Percentiles rank a stretch among this genome's conserved stretches.
These are phyloP conservation scores for Oreochromis tanganicae DNA, from an alignment of 2,113 vertebrate genomes.

Conservation along the genomic window DNA sequence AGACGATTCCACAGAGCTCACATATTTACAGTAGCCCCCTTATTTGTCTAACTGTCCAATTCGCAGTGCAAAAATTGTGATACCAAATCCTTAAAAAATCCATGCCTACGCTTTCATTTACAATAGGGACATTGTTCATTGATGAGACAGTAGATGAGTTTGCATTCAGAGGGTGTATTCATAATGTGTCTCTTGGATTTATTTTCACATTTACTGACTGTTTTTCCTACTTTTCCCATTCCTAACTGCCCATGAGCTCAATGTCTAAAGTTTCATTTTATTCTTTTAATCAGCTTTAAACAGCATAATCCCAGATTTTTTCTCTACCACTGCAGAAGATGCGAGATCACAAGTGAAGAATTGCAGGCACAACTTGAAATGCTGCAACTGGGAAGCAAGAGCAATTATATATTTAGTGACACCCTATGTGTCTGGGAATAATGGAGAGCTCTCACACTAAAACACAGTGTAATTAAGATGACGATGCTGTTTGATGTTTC, in stretches of 20 bases:
- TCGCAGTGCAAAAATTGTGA: conserved; percentile 25
- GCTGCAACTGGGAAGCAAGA: conserved; percentile 52
- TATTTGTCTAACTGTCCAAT: conserved; percentile 1
- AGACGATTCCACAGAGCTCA: background rate
- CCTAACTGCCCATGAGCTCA: background rate
- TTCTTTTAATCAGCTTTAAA: conserved; percentile 34
- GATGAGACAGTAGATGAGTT: conserved; percentile 48
- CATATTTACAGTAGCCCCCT: conserved; percentile 2
- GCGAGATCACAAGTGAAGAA: conserved; percentile 12
- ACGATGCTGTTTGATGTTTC: conserved; percentile 65
- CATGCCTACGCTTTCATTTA: conserved; percentile 42
- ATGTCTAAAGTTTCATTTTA: conserved; percentile 4
- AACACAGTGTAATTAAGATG: conserved; percentile 54
- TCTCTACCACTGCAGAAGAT: conserved; percentile 8
- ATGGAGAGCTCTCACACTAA: conserved; percentile 31
- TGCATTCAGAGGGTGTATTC: conserved; percentile 4
- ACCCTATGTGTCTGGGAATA: conserved; percentile 50
- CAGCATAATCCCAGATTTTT: background rate
- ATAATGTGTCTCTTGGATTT: background rate
- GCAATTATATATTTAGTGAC: conserved; percentile 61
- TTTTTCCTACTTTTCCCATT: background rate
- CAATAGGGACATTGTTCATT: conserved; percentile 49
- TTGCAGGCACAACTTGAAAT: conserved; percentile 37
- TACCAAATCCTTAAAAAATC: conserved; percentile 52
- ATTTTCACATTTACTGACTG: conserved; percentile 13